Percentiles rank a stretch among this genome's conserved stretches.
Evolutionary conservation across 2,888 invertebrate genomes (phyloP).

Genomic region (Troides oblongomaculatus): DNA sequence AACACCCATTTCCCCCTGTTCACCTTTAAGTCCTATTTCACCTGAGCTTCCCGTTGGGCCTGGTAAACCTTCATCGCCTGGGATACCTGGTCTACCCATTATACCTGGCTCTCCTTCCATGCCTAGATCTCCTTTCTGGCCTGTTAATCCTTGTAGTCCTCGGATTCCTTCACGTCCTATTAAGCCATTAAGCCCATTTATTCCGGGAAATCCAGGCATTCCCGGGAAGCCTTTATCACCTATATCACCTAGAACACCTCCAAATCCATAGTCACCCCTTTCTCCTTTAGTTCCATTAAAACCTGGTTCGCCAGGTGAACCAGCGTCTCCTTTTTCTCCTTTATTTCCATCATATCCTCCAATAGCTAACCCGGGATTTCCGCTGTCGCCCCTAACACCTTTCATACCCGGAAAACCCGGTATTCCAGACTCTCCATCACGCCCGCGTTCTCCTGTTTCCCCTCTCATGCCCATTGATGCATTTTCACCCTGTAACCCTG

Average conservation of each 20-base stretch:
- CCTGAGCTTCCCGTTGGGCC: constrained; percentile 77
- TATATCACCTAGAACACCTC: constrained; percentile 68
- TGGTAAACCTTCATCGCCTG: constrained; percentile 72
- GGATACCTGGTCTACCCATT: constrained; percentile 78
- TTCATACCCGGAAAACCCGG: constrained; percentile 55
- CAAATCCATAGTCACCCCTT: constrained; percentile 76
- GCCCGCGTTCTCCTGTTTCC: constrained; percentile 76
- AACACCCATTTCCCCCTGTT: constrained; percentile 60
- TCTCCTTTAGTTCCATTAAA: constrained; percentile 76
- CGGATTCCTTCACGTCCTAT: constrained; percentile 70
- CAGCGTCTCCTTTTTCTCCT: constrained; percentile 82
- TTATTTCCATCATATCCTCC: constrained; percentile 76
- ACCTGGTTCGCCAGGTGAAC: constrained; percentile 74
- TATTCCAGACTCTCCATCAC: constrained; percentile 61
- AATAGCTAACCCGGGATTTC: constrained; percentile 74
- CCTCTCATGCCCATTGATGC: constrained; percentile 83
- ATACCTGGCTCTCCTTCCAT: constrained; percentile 65
- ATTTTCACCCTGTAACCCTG: constrained; percentile 81
- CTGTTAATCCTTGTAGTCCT: constrained; percentile 68
- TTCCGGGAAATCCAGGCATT: constrained; percentile 79
- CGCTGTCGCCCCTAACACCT: constrained; percentile 81
- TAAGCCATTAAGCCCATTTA: constrained; percentile 68
- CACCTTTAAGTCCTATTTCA: constrained; percentile 73
- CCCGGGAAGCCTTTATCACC: constrained; percentile 79
- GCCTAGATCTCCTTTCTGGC: constrained; percentile 59